A percentile compares a stretch with the other conserved stretches of the same genome.
These are phyloP conservation scores for Phania funesta DNA, from an alignment of 2,888 invertebrate genomes.

Conservation along the genomic window DNA sequence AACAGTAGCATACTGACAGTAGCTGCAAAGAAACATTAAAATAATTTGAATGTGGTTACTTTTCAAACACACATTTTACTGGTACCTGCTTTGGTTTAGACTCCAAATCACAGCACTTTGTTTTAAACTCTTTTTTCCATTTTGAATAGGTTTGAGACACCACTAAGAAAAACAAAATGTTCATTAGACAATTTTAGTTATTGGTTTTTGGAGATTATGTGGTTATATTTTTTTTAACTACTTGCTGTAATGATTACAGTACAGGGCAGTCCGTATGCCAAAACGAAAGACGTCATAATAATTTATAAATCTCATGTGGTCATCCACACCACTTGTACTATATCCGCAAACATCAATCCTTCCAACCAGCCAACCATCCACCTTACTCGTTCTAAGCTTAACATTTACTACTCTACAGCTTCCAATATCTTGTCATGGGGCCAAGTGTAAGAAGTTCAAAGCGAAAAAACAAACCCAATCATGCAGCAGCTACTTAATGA, in stretches of 20 bases:
- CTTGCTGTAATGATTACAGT: conserved; percentile 24
- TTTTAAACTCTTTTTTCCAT: background rate
- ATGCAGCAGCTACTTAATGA: conserved; percentile 66
- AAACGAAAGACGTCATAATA: conserved; percentile 57
- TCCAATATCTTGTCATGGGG: conserved; percentile 41
- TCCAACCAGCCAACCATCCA: background rate
- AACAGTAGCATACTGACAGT: conserved; percentile 67
- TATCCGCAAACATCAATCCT: conserved; percentile 32
- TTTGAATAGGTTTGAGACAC: background rate
- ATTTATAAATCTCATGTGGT: conserved; percentile 62
- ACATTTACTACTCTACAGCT: conserved; percentile 30
- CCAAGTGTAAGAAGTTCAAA: conserved; percentile 52
- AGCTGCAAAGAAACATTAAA: conserved; percentile 59
- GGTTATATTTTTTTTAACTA: conserved; percentile 24
- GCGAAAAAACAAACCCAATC: conserved; percentile 38
- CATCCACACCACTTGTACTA: conserved; percentile 13
- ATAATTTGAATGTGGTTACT: conserved; percentile 65
- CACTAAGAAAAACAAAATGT: conserved; percentile 14
- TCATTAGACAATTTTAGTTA: conserved; percentile 61
- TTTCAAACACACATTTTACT: conserved; percentile 30
- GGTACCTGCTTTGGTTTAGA: conserved; percentile 15
- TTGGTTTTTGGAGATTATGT: conserved; percentile 50
- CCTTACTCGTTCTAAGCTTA: conserved; percentile 28
- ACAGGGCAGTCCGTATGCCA: conserved; percentile 6
- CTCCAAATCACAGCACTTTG: conserved; percentile 36